Evolutionary conservation across 2,113 vertebrate genomes (phyloP).

Genomic region (Rhegmatorhina hoffmannsi): DNA sequence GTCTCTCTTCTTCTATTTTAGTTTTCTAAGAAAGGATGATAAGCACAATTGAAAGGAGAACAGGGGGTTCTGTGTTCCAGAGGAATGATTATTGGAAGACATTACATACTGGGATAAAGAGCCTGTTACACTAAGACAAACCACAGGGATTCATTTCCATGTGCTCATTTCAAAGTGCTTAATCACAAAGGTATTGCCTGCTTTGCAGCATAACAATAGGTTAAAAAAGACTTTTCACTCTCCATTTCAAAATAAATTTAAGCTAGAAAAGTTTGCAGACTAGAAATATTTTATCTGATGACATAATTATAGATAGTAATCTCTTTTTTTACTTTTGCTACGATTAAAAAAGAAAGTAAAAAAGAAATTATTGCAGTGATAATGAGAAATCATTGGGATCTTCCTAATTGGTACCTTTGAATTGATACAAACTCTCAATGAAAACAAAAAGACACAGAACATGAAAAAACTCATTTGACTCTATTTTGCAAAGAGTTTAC

Average conservation of each 20-base stretch:
- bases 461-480: neutral
- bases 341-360: neutral
- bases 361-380: neutral
- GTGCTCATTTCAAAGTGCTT: neutral
- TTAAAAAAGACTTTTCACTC: neutral
- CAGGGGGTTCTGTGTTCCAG: constrained; percentile 46
- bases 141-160: neutral
- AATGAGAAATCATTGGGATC: neutral
- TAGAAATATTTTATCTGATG: neutral
- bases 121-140: constrained; percentile 2
- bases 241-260: neutral
- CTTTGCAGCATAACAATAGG: neutral
- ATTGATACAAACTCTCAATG: neutral
- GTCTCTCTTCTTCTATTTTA: neutral
- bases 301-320: neutral
- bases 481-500: neutral
- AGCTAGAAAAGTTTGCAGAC: neutral
- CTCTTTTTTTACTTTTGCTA: neutral
- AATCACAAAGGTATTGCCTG: neutral
- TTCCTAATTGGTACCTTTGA: neutral
- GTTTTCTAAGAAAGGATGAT: constrained; percentile 53
- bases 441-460: neutral
- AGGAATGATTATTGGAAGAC: constrained; percentile 63
- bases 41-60: constrained; percentile 59
- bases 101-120: constrained; percentile 52